Evolutionary conservation across 2,797 vertebrate species (phyloP).

Genomic region (Cetoscarus ocellatus): DNA sequence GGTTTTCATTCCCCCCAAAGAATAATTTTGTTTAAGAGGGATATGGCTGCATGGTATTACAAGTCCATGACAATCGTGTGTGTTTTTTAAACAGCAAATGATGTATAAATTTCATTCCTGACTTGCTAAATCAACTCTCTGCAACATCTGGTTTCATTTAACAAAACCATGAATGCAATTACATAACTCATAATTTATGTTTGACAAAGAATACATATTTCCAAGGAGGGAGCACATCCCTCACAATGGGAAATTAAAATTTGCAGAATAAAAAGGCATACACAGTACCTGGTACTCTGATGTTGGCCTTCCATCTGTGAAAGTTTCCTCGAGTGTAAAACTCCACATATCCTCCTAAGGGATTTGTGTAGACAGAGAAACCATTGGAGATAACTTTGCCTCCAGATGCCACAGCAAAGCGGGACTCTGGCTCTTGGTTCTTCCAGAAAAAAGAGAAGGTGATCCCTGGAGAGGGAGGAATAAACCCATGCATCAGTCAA

Average conservation of each 20-base stretch:
- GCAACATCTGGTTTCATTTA: slow-evolving; percentile 61
- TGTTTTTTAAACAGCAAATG: slow-evolving; percentile 23
- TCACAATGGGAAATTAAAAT: slow-evolving; percentile 10
- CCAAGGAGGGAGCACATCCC: slow-evolving; percentile 39
- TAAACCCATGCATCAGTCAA: background rate
- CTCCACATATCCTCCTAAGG: slow-evolving; percentile 89
- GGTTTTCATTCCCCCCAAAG: slow-evolving; percentile 2
- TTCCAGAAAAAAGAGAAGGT: slow-evolving; percentile 99
- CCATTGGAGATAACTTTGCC: slow-evolving; percentile 93
- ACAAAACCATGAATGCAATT: slow-evolving; percentile 48
- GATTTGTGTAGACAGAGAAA: slow-evolving; percentile 91
- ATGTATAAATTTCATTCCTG: slow-evolving; percentile 22
- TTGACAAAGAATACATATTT: slow-evolving; percentile 24
- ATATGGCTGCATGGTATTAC: slow-evolving; percentile 29
- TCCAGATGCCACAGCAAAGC: slow-evolving; percentile 86
- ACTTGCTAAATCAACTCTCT: slow-evolving; percentile 43
- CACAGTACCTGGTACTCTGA: slow-evolving; percentile 89
- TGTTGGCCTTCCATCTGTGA: slow-evolving; percentile 91
- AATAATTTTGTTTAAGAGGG: slow-evolving; percentile 12
- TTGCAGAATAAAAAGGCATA: slow-evolving; percentile 8
- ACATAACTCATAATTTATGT: slow-evolving; percentile 55
- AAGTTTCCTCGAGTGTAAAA: slow-evolving; percentile 90
- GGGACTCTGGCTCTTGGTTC: slow-evolving; percentile 84
- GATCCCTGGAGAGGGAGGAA: slow-evolving; percentile 84
- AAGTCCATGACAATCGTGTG: slow-evolving; percentile 29